Conservation (phyloP, 64 coral and sea anemone genomes). For the Porites australiensis region DNA sequence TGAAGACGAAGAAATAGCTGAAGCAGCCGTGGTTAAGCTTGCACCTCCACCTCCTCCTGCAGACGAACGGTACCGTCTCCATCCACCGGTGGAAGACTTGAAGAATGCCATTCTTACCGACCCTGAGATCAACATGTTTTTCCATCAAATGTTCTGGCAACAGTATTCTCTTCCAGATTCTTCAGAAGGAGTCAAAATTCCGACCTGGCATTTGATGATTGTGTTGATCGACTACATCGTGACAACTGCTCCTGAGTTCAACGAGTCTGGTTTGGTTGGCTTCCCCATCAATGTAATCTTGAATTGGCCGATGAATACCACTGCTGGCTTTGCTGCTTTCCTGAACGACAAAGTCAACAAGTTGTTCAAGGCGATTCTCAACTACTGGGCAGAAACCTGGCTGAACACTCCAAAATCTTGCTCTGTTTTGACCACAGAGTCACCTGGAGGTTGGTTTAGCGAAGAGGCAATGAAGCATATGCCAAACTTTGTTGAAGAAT, state of each 20-base stretch:
- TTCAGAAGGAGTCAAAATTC: slow-evolving; percentile 58
- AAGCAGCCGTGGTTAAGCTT: slow-evolving; percentile 16
- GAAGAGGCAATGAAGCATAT: slow-evolving; percentile 73
- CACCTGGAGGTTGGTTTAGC: slow-evolving; percentile 74
- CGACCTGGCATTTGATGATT: slow-evolving; percentile 77
- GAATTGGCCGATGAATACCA: slow-evolving; percentile 83
- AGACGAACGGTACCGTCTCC: not conserved
- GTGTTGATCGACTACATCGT: slow-evolving; percentile 57
- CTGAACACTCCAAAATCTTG: slow-evolving; percentile 44
- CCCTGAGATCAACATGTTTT: slow-evolving; percentile 78
- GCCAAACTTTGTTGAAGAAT: slow-evolving; percentile 79
- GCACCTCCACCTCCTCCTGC: not conserved
- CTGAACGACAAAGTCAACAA: slow-evolving; percentile 82
- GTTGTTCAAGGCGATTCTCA: slow-evolving; percentile 70
- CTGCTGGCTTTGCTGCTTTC: slow-evolving; percentile 83
- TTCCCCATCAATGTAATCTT: slow-evolving; percentile 82
- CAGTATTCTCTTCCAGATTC: slow-evolving; percentile 20
- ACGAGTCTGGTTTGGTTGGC: slow-evolving; percentile 72
- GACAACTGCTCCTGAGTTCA: slow-evolving; percentile 81
- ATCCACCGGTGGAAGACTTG: slow-evolving; percentile 64
- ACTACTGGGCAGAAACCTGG: slow-evolving; percentile 66
- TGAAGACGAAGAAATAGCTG: slow-evolving; percentile 7
- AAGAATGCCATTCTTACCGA: slow-evolving; percentile 56
- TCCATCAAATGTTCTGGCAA: slow-evolving; percentile 89
- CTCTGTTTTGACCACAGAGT: slow-evolving; percentile 48